These are phyloP conservation scores for Epistrophe eligans DNA, from an alignment of 2,888 invertebrate genomes.

Conservation along the genomic window DNA sequence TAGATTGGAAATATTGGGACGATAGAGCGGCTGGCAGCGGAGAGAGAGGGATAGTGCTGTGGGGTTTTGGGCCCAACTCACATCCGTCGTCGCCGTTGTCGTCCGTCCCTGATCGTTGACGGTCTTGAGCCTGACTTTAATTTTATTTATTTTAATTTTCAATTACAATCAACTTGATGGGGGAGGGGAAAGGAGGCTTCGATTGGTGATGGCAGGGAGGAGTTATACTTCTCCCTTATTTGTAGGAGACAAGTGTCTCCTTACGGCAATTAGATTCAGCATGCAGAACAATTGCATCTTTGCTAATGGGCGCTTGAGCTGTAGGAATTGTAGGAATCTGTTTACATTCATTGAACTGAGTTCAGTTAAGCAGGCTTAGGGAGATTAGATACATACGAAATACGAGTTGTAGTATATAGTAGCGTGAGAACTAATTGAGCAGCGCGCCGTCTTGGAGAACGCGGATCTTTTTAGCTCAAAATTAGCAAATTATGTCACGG, in stretches of 20 bases:
- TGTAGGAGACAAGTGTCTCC: constrained; percentile 63
- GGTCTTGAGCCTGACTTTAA: constrained; percentile 27
- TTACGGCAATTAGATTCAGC: constrained; percentile 65
- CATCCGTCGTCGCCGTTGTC: constrained; percentile 14
- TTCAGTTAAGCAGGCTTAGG: background rate
- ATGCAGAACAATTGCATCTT: constrained; percentile 48
- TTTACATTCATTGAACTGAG: background rate
- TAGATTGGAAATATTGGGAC: constrained; percentile 52
- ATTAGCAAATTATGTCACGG: constrained; percentile 74
- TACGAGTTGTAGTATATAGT: constrained; percentile 3
- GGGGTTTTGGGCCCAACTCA: background rate
- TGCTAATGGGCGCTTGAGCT: constrained; percentile 37
- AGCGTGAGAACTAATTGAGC: constrained; percentile 76
- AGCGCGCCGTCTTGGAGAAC: constrained; percentile 59
- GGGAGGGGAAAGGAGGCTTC: background rate
- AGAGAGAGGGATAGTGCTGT: background rate
- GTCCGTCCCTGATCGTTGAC: constrained; percentile 9
- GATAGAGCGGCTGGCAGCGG: background rate
- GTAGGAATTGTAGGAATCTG: constrained; percentile 24
- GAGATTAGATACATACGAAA: background rate
- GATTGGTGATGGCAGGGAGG: background rate
- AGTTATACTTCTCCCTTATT: constrained; percentile 44
- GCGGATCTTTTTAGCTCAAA: constrained; percentile 71
- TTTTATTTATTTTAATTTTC: constrained; percentile 73
- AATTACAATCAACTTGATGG: constrained; percentile 45